A percentile compares a stretch with the other conserved stretches of the same genome.
Conservation (phyloP, 2,113 vertebrate genomes). For the Oceanodroma tethys region DNA sequence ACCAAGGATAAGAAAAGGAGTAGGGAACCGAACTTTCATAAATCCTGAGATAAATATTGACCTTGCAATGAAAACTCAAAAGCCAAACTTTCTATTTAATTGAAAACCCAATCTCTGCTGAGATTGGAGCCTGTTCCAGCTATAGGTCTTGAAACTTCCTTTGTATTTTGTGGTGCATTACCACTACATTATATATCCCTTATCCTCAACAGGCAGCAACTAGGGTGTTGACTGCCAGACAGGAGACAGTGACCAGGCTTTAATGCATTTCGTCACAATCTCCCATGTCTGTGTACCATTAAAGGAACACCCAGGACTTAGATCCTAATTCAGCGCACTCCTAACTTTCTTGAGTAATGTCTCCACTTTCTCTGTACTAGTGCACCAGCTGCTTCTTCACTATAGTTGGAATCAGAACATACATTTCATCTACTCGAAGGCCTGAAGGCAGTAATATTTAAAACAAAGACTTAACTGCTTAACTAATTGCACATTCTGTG, state of each 20-base stretch:
- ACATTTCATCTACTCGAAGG: background rate
- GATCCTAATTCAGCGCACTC: background rate
- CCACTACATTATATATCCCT: background rate
- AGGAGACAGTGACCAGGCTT: background rate
- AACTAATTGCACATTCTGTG: background rate
- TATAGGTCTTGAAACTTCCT: background rate
- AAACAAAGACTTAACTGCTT: background rate
- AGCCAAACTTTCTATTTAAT: background rate
- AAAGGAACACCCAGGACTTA: background rate
- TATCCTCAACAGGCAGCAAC: background rate
- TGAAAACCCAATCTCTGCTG: background rate
- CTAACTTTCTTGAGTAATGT: background rate
- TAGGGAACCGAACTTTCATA: background rate
- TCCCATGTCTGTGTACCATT: background rate
- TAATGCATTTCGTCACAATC: background rate
- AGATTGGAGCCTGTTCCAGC: background rate
- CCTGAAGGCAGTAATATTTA: background rate
- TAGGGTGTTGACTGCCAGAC: background rate
- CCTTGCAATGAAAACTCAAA: background rate
- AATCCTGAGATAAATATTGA: background rate
- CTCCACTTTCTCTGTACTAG: background rate
- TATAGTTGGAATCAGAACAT: background rate
- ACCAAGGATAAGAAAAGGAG: background rate
- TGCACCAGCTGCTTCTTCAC: background rate
- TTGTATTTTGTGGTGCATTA: background rate